Percentiles rank a stretch among this genome's conserved stretches.
Evolutionary conservation across 2,888 invertebrate species (phyloP).

Genomic region (Camponotus fellah): DNA sequence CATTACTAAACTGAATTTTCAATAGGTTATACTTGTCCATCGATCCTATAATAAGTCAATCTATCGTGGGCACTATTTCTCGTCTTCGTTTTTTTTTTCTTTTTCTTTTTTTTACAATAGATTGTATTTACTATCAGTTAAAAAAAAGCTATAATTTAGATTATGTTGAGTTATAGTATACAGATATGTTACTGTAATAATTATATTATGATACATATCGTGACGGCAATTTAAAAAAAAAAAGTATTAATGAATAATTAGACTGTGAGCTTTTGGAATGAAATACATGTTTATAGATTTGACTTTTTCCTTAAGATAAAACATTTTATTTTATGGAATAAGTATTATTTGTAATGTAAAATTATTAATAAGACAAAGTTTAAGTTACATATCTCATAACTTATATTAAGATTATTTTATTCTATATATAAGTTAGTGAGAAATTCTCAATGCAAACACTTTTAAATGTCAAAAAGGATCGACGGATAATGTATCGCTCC

Average conservation of each 20-base stretch:
- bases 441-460: constrained; percentile 9
- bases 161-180: neutral
- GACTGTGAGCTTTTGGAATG: constrained; percentile 1
- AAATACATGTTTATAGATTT: constrained; percentile 14
- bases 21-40: constrained; percentile 80
- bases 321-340: constrained; percentile 43
- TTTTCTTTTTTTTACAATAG: constrained; percentile 3
- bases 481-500: constrained; percentile 79
- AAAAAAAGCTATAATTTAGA: constrained; percentile 31
- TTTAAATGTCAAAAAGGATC: constrained; percentile 67
- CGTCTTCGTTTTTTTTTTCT: neutral
- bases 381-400: constrained; percentile 26
- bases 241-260: constrained; percentile 14
- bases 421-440: constrained; percentile 35
- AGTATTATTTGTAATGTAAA: constrained; percentile 15
- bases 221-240: neutral
- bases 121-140: constrained; percentile 5
- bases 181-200: neutral
- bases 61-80: constrained; percentile 7
- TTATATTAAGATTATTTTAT: constrained; percentile 39
- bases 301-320: constrained; percentile 25
- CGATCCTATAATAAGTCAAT: constrained; percentile 70
- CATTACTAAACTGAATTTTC: constrained; percentile 82
- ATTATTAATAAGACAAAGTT: constrained; percentile 23
- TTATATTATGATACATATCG: neutral